Conservation (phyloP, 1,140 invertebrate species). For the Bathynomus jamesi region DNA sequence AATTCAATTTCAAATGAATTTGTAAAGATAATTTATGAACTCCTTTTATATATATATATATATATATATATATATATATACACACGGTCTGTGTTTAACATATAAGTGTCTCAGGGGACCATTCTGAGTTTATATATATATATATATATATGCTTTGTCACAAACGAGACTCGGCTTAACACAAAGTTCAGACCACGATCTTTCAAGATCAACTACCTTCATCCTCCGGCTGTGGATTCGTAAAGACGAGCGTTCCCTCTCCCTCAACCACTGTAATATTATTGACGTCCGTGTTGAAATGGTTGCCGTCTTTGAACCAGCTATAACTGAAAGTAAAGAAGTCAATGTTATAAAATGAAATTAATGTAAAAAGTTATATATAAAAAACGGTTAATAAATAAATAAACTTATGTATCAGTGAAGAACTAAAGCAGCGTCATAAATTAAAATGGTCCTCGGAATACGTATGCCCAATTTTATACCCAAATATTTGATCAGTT, state of each 20-base stretch:
- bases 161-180: not conserved
- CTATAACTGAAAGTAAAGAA: conserved; percentile 31
- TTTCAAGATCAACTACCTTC: conserved; percentile 40
- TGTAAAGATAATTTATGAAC: too few relatives aligned
- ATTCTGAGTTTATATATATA: not conserved
- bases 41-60: conserved; percentile 4
- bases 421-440: too few relatives aligned
- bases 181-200: too few relatives aligned
- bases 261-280: conserved; percentile 45
- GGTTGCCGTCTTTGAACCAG: conserved; percentile 27
- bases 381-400: too few relatives aligned
- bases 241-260: conserved; percentile 47
- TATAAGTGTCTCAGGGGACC: too few relatives aligned
- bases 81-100: not conserved
- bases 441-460: too few relatives aligned
- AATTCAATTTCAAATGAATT: too few relatives aligned
- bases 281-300: conserved; percentile 40
- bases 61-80: conserved; percentile 3
- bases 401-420: too few relatives aligned
- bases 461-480: not conserved
- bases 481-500: not conserved
- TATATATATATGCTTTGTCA: not conserved
- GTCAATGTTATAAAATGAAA: too few relatives aligned
- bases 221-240: conserved; percentile 47
- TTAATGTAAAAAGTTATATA: not conserved